Evolutionary conservation across 2,797 vertebrate species (phyloP).

Genomic region (Salarias fasciatus): DNA sequence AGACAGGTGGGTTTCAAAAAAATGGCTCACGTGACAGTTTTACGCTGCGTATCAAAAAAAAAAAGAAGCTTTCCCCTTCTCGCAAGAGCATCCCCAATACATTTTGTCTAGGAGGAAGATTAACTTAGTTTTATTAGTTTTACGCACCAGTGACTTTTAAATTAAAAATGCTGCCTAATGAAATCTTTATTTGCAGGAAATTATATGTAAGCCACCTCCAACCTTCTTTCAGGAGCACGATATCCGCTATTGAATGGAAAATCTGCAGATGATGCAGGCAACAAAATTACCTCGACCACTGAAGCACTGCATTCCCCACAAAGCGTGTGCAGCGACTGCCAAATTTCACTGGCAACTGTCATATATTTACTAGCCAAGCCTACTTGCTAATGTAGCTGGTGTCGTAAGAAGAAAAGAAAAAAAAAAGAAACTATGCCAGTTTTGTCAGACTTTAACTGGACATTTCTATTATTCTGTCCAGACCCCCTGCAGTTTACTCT

Average conservation of each 20-base stretch:
- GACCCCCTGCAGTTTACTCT: slow-evolving; percentile 5
- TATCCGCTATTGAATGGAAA: slow-evolving; percentile 16
- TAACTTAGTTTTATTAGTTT: slow-evolving; percentile 25
- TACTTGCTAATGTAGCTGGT: slow-evolving; percentile 42
- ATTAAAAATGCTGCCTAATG: slow-evolving; percentile 33
- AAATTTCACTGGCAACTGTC: slow-evolving; percentile 35
- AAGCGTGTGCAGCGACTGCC: slow-evolving; percentile 30
- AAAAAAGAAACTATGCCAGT: too few species aligned
- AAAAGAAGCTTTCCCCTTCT: slow-evolving; percentile 29
- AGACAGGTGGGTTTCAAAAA: slow-evolving; percentile 34
- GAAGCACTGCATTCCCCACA: slow-evolving; percentile 8
- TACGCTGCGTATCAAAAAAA: slow-evolving; percentile 16
- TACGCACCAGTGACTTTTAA: slow-evolving; percentile 14
- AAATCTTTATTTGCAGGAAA: slow-evolving; percentile 33
- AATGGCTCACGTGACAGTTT: slow-evolving; percentile 36
- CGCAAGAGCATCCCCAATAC: slow-evolving; percentile 2
- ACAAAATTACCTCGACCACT: slow-evolving; percentile 31
- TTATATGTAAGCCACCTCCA: slow-evolving; percentile 19
- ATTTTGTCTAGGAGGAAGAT: slow-evolving; percentile 17
- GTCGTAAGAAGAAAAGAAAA: not conserved
- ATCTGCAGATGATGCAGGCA: slow-evolving; percentile 24
- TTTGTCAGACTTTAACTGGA: slow-evolving; percentile 33
- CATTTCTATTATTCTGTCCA: slow-evolving; percentile 22
- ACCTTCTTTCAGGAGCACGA: slow-evolving; percentile 15
- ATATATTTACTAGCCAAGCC: slow-evolving; percentile 33